Base-by-base conservation (phyloP, 2,113 vertebrate genomes). In the Oplegnathus fasciatus region DNA sequence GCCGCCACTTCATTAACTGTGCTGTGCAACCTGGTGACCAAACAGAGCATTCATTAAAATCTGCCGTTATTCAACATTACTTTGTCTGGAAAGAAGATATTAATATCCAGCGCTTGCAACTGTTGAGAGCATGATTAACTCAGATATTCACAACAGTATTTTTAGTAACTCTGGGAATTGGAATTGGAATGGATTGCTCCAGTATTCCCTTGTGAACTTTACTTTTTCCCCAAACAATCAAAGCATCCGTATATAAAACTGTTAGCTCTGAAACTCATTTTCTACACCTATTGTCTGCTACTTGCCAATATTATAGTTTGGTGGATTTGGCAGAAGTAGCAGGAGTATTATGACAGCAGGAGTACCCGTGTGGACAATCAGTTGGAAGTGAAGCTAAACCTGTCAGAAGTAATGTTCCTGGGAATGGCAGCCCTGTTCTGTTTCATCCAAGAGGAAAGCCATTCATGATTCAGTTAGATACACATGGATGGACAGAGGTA, bases 401-500 rank as follows among this genome's bases (percentile, higher is more conserved):
- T 90, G 91, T 89, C 91, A 84, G 73, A 78, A 66, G 80, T 84
- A 88, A 90, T 87, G 85, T 88, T 82, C 85, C 83, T 66, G 75
- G 78, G 90, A 90, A 87, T 73, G 84, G 81, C 87, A 75, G 85
- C 58, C 64, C 54, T 60, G 58, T 85, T 93, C 81, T 52, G 74
- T 70, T 88, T 76, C 76, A 84, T 85, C 79, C 73, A 46, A 80
- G 86, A 91, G 82, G 83, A 92, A 89, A 89, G 72, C 81, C 82
- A 88, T 89, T 91, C 84, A 68, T 86, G 92, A 90, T 90, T 89
- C 90, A 82, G 86, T 91, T 89, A 88, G 92, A 92, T 86, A 85
- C 93, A 92, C 91, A 85, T 70, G 89, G 79, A 74, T 85, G 83
- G 68, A 90, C 87, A 81, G 76, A 88, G 88, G 72, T 86, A 90